Evolutionary conservation across 2,113 vertebrate genomes (phyloP).

Genomic region (Athene noctua): DNA sequence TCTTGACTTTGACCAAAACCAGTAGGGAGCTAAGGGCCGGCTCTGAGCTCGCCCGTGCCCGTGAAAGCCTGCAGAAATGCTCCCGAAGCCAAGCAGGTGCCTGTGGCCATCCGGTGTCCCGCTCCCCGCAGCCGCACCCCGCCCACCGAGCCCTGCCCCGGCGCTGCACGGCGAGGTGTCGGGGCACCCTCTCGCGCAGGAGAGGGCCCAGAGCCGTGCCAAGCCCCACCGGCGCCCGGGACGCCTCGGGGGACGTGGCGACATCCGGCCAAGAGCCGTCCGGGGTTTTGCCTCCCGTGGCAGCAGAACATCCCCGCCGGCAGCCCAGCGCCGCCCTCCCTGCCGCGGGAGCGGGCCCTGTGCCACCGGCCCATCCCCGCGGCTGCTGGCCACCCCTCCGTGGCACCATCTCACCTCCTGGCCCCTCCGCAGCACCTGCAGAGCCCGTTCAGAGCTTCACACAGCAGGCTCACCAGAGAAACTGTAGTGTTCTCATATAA

Average conservation of each 20-base stretch:
- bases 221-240: background rate
- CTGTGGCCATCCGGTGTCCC: background rate
- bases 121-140: background rate
- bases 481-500: no score
- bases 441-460: background rate
- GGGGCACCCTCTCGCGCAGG: background rate
- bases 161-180: background rate
- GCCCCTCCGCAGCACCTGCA: background rate
- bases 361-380: background rate
- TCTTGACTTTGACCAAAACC: background rate
- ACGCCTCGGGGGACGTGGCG: background rate
- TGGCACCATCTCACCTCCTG: background rate
- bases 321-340: background rate
- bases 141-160: background rate
- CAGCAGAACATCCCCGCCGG: background rate
- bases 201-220: background rate
- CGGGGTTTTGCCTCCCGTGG: background rate
- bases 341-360: accelerated
- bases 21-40: no score
- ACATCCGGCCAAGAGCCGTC: accelerated
- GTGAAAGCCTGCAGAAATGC: background rate
- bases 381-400: background rate
- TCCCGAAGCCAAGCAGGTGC: background rate
- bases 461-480: background rate
- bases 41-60: background rate